Base-by-base conservation (phyloP, 2,113 vertebrate genomes). In the Arenaria interpres region DNA sequence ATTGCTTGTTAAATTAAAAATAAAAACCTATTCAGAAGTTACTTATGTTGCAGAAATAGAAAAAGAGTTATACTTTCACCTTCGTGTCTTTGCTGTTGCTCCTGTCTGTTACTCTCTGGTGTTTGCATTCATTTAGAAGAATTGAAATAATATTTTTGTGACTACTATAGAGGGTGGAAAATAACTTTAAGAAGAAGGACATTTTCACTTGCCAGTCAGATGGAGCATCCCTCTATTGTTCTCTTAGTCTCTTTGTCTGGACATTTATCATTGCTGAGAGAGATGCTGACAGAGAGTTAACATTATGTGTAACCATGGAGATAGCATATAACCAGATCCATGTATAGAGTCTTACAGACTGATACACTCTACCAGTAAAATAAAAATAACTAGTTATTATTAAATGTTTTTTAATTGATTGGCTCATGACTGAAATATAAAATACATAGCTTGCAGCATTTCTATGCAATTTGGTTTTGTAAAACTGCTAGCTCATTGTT, bases 21-120 rank as follows among this genome's bases (percentile, higher is more conserved):
- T 84, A 96, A 59, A 90, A 89, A 95, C 67, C 24, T 71, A 60
- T 86, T 37, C 68, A 77, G 27, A 89, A 93, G 17, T 85, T 88
- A 53, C 7, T 23, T 46, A 30, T 14, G 7, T 92, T 94, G 35
- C 27, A 94, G 63, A 76, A 51, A 45, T 64, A 79, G 5, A 51
- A 35, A 95, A 64, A 54, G 33, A 95, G 32, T 59, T 19, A 10
- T 68, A 27, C 13, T 4, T 62, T 89, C 41, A 85, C 15, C 12
- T 88, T 96, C 22, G 77, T 48, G 35, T 14, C 41, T 94, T 83
- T 81, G 20, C 6, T 83, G 8, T 92, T 88, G 12, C 8, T 60
- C 43, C 20, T 91, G 43, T 86, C 10, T 66, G 4, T 57, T 64
- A 77, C 59, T 85, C 12, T 28, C 66, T 41, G 27, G 9, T 69